These are phyloP conservation scores for Cheilosia grossa DNA, from an alignment of 2,888 invertebrate species.

Conservation along the genomic window DNA sequence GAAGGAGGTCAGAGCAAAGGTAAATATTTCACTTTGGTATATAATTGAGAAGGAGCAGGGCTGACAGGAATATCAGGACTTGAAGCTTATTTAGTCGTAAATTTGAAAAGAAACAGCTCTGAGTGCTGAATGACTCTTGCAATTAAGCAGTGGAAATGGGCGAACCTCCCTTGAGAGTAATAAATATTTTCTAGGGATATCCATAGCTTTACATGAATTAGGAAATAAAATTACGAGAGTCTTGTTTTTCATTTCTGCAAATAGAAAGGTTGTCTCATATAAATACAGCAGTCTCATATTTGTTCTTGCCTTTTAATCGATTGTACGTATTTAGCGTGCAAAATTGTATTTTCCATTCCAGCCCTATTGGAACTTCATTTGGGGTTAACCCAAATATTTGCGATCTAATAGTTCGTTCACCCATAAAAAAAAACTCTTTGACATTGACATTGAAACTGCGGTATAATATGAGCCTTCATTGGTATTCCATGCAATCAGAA, in stretches of 20 bases:
- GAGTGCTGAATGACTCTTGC: background rate
- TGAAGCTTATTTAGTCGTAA: slow-evolving; percentile 13
- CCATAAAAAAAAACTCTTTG: background rate
- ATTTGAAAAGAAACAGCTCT: slow-evolving; percentile 10
- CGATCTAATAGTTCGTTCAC: background rate
- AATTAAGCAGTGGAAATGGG: background rate
- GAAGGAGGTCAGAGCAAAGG: background rate
- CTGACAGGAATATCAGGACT: slow-evolving; percentile 15
- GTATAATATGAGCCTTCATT: slow-evolving; percentile 24
- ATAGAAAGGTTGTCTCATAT: too few relatives aligned
- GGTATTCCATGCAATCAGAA: slow-evolving; percentile 38
- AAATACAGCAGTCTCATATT: too few relatives aligned
- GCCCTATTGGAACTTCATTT: background rate
- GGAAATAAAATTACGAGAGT: background rate
- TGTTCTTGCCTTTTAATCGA: background rate
- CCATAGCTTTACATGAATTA: background rate
- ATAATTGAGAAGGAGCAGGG: background rate
- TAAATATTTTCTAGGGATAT: background rate
- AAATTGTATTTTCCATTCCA: background rate
- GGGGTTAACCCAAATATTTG: background rate
- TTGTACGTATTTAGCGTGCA: background rate
- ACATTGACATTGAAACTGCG: slow-evolving; percentile 62
- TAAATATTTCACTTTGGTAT: slow-evolving; percentile 1
- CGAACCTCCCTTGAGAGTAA: background rate
- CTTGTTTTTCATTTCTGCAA: too few relatives aligned